These are phyloP conservation scores for Syngnathoides biaculeatus DNA, from an alignment of 2,113 vertebrate species.

Conservation along the genomic window DNA sequence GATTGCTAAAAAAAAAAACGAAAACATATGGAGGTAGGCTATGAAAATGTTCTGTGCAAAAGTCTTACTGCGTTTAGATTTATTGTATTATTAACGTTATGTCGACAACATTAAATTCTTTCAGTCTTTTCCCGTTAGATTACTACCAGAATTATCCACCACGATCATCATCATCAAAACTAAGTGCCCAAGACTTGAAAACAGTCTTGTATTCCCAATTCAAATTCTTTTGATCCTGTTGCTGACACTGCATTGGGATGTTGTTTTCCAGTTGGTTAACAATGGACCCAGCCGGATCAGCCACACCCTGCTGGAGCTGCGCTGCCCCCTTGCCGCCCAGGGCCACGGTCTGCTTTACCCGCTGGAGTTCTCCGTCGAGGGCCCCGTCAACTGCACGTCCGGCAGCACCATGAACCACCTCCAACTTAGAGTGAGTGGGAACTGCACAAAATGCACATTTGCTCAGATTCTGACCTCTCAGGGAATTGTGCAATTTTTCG, in stretches of 20 bases:
- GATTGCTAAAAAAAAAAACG: too few species aligned
- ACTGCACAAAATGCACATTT: neutral
- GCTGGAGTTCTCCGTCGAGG: constrained; percentile 72
- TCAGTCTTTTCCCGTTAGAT: too few species aligned
- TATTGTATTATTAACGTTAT: too few species aligned
- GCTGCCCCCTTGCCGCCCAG: constrained; percentile 75
- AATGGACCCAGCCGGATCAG: constrained; percentile 84
- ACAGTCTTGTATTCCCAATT: neutral
- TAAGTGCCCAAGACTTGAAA: neutral
- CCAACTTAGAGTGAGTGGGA: constrained; percentile 73
- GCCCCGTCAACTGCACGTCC: constrained; percentile 79
- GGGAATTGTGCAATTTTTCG: constrained; percentile 18
- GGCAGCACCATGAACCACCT: constrained; percentile 72
- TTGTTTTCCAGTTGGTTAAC: constrained; percentile 76
- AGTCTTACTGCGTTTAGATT: too few species aligned
- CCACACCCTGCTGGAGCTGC: constrained; percentile 75
- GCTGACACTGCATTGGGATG: neutral
- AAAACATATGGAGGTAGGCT: too few species aligned
- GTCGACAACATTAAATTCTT: too few species aligned
- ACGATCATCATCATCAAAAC: too few species aligned
- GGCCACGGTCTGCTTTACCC: constrained; percentile 76
- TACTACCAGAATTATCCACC: too few species aligned
- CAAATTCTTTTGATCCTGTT: neutral
- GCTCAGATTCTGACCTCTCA: constrained; percentile 5
- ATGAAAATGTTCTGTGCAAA: too few species aligned